A percentile compares a stretch with the other conserved stretches of the same genome.
These are phyloP conservation scores for Arge pagana DNA, from an alignment of 2,888 invertebrate genomes.

Conservation along the genomic window DNA sequence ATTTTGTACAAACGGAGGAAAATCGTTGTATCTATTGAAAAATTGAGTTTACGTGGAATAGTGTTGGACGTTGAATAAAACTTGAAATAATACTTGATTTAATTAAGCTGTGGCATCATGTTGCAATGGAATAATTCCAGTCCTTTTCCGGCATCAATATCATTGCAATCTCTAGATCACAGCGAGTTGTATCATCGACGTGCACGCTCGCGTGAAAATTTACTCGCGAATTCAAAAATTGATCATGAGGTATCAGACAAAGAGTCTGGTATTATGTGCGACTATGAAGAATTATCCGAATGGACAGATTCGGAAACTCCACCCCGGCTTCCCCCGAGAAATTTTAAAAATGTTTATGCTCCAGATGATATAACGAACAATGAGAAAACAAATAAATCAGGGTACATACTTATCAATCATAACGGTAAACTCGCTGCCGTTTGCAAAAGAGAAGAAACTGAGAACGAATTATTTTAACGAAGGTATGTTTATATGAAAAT, in stretches of 20 bases:
- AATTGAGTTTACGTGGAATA: background rate
- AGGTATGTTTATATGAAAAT: conserved; percentile 7
- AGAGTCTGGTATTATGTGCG: conserved; percentile 21
- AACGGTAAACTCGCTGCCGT: no score
- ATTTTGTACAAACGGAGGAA: conserved; percentile 11
- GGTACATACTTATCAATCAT: conserved; percentile 29
- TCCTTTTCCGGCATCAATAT: conserved; percentile 42
- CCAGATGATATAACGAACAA: conserved; percentile 19
- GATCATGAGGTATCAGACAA: conserved; percentile 28
- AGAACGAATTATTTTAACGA: conserved; percentile 19
- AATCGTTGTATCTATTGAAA: conserved; percentile 1
- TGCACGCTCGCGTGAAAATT: conserved; percentile 35
- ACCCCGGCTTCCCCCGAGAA: conserved; percentile 30
- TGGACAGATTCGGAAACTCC: conserved; percentile 30
- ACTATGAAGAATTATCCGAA: conserved; percentile 36
- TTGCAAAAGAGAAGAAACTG: no score
- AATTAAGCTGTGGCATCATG: background rate
- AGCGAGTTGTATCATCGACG: conserved; percentile 51
- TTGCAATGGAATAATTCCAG: conserved; percentile 10
- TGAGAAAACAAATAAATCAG: conserved; percentile 18
- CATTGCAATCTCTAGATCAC: conserved; percentile 44
- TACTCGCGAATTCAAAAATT: conserved; percentile 34
- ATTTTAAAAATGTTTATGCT: conserved; percentile 37
- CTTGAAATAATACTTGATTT: background rate
- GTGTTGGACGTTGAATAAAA: background rate